Conservation (phyloP, 64 coral and sea anemone species). For the Dendrophyllia cribrosa region DNA sequence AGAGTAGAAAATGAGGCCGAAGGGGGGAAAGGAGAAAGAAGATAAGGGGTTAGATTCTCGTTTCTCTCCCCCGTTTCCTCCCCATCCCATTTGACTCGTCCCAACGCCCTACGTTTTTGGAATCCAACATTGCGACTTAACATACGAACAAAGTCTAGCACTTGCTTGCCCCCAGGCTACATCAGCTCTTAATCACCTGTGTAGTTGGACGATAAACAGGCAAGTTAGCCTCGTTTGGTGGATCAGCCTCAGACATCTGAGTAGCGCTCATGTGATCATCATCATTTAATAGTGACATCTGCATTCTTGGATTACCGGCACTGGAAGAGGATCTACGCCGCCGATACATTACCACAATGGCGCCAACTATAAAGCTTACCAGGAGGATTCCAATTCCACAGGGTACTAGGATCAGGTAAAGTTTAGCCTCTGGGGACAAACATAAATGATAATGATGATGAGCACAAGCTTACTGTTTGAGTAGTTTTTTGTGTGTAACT, state of each 20-base stretch:
- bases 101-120: too few species aligned
- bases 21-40: too few species aligned
- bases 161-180: background rate
- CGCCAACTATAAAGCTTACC: background rate
- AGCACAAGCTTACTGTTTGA: too few species aligned
- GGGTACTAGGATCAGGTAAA: constrained; percentile 24
- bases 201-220: constrained; percentile 48
- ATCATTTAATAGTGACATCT: constrained; percentile 32
- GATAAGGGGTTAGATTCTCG: too few species aligned
- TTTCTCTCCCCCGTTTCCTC: too few species aligned
- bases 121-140: too few species aligned
- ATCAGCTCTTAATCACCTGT: background rate
- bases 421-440: constrained; percentile 3
- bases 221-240: constrained; percentile 21
- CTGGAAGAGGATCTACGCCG: constrained; percentile 5
- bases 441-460: too few species aligned
- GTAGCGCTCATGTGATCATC: constrained; percentile 13
- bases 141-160: background rate
- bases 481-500: too few species aligned
- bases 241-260: constrained; percentile 26
- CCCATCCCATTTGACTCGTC: too few species aligned
- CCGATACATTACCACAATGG: constrained; percentile 15
- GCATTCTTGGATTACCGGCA: background rate
- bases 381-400: constrained; percentile 26
- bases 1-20: too few species aligned